Conservation (phyloP, 64 coral and sea anemone species). For the Montipora efflorescens region DNA sequence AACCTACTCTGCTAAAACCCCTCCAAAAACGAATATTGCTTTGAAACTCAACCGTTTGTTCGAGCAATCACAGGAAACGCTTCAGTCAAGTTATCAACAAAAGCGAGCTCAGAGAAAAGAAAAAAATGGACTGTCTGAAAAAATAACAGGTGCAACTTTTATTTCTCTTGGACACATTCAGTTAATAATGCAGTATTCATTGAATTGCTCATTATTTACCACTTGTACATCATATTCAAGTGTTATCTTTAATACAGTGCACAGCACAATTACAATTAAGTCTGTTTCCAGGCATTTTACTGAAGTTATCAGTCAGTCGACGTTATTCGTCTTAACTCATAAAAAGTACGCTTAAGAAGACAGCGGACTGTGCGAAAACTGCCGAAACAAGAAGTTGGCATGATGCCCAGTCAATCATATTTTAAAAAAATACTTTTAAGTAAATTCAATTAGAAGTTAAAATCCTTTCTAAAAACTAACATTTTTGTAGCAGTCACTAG, state of each 20-base stretch:
- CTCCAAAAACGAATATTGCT: background rate
- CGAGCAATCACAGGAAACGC: background rate
- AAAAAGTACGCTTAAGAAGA: slow-evolving; percentile 9
- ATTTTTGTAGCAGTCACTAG: background rate
- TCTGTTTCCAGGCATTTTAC: slow-evolving; percentile 35
- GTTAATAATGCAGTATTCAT: background rate
- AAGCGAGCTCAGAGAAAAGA: background rate
- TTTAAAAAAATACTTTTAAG: background rate
- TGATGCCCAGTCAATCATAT: background rate
- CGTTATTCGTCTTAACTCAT: background rate
- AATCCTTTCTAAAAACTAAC: background rate
- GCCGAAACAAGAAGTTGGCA: slow-evolving; percentile 5
- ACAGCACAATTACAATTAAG: slow-evolving; percentile 48
- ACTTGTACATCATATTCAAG: slow-evolving; percentile 11
- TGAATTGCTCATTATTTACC: slow-evolving; percentile 2
- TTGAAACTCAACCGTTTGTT: no score
- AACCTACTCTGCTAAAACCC: background rate
- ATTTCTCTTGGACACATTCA: slow-evolving; percentile 22
- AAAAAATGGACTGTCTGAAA: background rate
- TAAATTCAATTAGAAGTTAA: background rate
- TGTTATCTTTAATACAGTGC: slow-evolving; percentile 37
- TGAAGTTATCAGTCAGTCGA: background rate
- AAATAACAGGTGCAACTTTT: slow-evolving; percentile 53
- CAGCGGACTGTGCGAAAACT: background rate
- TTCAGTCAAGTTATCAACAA: background rate